Percentiles rank a stretch among this genome's conserved stretches.
phyloP scores from a whole-genome alignment of 2,888 invertebrate genomes.

The Acrobeloides nanus region DNA sequence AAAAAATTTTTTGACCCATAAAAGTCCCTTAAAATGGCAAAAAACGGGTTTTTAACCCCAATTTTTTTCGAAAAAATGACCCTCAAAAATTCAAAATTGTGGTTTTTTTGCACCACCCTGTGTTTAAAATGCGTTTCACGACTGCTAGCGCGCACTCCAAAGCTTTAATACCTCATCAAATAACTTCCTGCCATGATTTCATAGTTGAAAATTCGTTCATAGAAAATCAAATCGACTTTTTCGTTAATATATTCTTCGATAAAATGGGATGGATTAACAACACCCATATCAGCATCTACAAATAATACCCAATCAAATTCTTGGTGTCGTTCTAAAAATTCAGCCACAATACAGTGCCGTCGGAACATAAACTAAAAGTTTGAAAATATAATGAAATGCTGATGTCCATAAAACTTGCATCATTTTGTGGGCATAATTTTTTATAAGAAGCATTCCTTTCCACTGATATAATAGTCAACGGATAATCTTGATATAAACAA shows the following conservation, averaged over 20 bases:
- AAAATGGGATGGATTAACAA: constrained; percentile 33
- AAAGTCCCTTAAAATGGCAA: too few species aligned
- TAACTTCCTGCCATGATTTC: constrained; percentile 49
- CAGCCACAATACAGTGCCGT: constrained; percentile 37
- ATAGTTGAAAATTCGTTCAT: constrained; percentile 45
- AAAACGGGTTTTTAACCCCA: too few species aligned
- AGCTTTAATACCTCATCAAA: constrained; percentile 24
- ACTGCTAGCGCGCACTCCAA: too few species aligned
- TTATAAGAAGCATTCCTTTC: constrained; percentile 2
- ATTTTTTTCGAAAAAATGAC: too few species aligned
- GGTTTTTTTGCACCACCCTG: too few species aligned
- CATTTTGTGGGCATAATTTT: constrained; percentile 13
- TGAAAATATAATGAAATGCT: too few species aligned
- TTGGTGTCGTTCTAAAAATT: constrained; percentile 14
- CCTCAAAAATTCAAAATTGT: too few species aligned
- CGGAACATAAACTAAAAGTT: constrained; percentile 47
- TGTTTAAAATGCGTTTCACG: too few species aligned
- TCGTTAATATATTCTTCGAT: constrained; percentile 34
- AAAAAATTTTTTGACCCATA: too few species aligned
- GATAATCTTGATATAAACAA: constrained; percentile 14
- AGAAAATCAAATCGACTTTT: constrained; percentile 38
- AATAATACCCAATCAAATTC: constrained; percentile 30
- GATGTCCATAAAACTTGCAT: too few species aligned
- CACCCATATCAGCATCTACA: constrained; percentile 35
- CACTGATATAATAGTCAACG: constrained; percentile 13